Base-by-base conservation (phyloP, 2,797 vertebrate genomes). In the Micropoecilia bifurca region DNA sequence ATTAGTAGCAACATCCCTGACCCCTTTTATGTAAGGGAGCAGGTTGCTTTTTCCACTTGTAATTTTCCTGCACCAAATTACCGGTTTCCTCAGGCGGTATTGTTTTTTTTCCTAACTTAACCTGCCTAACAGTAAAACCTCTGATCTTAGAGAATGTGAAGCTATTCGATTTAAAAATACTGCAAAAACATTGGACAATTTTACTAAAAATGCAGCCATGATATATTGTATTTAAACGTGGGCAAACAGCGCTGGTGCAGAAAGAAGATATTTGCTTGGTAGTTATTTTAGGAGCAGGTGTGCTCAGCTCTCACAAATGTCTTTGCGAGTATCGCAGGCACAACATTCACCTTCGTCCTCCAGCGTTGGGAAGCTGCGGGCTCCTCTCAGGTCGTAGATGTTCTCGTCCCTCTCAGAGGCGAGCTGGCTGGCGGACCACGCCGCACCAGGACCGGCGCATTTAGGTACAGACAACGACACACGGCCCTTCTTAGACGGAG, bases 401-500 rank as follows among this genome's bases (percentile, higher is more conserved):
- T 96, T 95, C 7, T 99, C 97, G 0, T 99, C 98, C 80, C 96
- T 96, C 59, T 98, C 97, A 0, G 90, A 97, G 74, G 96, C 94
- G 80, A 99, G 97, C 95, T 98, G 98, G 94, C 98, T 97, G 55
- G 97, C 97, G 0, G 98, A 99, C 93, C 98, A 99, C 0, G 98
- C 98, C 0, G 98, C 97, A 0, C 95, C 97, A 0, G 98, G 98
- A 10, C 98, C 98, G 0, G 75, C 73, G 0, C 95, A 96, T 85
- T 97, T 99, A 59, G 96, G 93, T 0, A 96, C 96, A 8, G 96
- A 89, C 94, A 99, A 92, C n/a, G 97, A 96, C 74, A 96, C 94
- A 0, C 98, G 97, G 12, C 98, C 98, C 90, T 98, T 99, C 94
- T 99, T 99, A 0, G 98, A 99, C 0, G 98, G 98, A n/a, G 98